A percentile compares a stretch with the other conserved stretches of the same genome.
phyloP scores from a whole-genome alignment of 2,113 vertebrate genomes.

The Romanogobio albipinnatus region DNA sequence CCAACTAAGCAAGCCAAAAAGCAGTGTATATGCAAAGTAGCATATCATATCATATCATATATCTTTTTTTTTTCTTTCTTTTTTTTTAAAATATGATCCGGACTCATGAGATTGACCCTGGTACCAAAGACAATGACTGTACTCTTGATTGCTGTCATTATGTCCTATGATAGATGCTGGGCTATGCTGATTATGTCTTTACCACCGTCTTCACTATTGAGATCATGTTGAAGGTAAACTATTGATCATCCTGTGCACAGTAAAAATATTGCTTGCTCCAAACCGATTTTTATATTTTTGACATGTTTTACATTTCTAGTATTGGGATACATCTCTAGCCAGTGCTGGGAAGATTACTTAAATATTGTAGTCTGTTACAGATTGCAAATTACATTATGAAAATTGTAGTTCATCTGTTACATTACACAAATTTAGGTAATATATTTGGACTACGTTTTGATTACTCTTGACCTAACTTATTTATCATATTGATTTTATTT shows the following conservation, averaged over 20 bases:
- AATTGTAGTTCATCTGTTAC: too few relatives aligned
- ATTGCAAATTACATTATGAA: too few relatives aligned
- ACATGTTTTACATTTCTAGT: neutral
- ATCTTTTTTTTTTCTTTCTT: neutral
- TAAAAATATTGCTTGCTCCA: neutral
- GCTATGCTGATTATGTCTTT: constrained; percentile 92
- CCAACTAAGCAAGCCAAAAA: too few relatives aligned
- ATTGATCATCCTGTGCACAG: neutral
- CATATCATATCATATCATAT: too few relatives aligned
- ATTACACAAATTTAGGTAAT: too few relatives aligned
- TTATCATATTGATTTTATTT: too few relatives aligned
- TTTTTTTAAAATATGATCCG: neutral
- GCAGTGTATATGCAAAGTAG: neutral
- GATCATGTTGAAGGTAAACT: constrained; percentile 87
- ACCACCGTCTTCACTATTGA: constrained; percentile 94
- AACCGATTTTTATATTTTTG: neutral
- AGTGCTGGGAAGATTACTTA: too few relatives aligned
- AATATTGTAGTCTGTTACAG: too few relatives aligned
- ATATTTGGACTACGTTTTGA: too few relatives aligned
- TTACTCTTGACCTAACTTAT: too few relatives aligned
- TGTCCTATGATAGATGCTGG: constrained; percentile 79
- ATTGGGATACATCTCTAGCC: too few relatives aligned
- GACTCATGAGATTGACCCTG: neutral
- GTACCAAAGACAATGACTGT: neutral
- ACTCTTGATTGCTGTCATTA: neutral